Conservation (phyloP, 2,888 invertebrate genomes). For the Tenthredo distinguenda region DNA sequence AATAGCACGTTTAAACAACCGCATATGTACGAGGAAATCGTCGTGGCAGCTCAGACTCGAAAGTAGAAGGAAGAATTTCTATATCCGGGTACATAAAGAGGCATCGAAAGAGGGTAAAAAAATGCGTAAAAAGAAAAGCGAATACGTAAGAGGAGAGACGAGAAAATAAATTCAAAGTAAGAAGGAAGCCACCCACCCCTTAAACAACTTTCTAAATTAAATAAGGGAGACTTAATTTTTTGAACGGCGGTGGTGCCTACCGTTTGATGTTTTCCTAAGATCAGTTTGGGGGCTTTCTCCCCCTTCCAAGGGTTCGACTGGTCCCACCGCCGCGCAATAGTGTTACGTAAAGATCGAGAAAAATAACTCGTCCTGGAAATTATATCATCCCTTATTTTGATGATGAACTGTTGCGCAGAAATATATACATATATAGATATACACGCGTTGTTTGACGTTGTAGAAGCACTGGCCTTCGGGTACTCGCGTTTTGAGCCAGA, state of each 20-base stretch:
- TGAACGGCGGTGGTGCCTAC: constrained; percentile 44
- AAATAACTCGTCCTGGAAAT: not conserved
- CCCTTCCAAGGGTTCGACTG: not conserved
- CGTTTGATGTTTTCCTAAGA: constrained; percentile 54
- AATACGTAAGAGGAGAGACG: constrained; percentile 1
- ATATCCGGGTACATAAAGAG: not conserved
- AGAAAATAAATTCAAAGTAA: constrained; percentile 32
- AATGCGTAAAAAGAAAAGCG: not conserved
- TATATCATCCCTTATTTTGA: not conserved
- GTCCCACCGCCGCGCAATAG: not conserved
- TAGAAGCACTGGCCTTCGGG: not conserved
- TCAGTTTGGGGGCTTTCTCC: constrained; percentile 34
- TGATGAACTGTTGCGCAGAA: not conserved
- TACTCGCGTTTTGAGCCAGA: not conserved
- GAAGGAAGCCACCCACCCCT: constrained; percentile 46
- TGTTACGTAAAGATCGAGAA: not conserved
- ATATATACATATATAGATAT: not conserved
- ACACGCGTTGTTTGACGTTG: not conserved
- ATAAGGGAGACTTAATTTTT: constrained; percentile 62
- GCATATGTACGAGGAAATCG: not conserved
- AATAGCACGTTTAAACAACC: too few species aligned
- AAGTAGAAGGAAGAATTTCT: not conserved
- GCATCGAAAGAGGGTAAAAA: not conserved
- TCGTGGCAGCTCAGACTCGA: not conserved
- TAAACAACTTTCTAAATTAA: constrained; percentile 60